phyloP scores from a whole-genome alignment of 2,888 invertebrate species.

The Stenolophus ochropezus region DNA sequence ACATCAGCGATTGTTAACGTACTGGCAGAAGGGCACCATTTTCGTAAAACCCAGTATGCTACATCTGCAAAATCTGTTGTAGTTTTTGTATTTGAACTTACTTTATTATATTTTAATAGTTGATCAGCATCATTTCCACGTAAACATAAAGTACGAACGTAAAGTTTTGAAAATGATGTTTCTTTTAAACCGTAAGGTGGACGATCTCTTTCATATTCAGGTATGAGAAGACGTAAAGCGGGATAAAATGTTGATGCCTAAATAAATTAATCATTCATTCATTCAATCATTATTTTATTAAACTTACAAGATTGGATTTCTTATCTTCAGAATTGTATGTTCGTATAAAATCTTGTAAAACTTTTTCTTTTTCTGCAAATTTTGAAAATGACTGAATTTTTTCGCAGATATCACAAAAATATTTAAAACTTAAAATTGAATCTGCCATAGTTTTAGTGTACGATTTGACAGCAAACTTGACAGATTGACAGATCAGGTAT shows the following conservation, averaged over 20 bases:
- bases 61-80: constrained; percentile 88
- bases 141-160: constrained; percentile 86
- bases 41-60: constrained; percentile 82
- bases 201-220: constrained; percentile 86
- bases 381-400: constrained; percentile 74
- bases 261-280: constrained; percentile 21
- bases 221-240: constrained; percentile 86
- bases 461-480: not conserved
- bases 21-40: constrained; percentile 74
- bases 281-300: not conserved
- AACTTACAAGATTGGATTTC: constrained; percentile 68
- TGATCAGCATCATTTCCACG: constrained; percentile 78
- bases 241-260: constrained; percentile 80
- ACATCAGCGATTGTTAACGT: constrained; percentile 81
- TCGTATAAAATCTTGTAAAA: constrained; percentile 74
- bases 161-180: constrained; percentile 81
- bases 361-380: constrained; percentile 73
- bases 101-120: constrained; percentile 74
- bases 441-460: constrained; percentile 40
- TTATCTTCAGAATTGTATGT: constrained; percentile 72
- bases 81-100: constrained; percentile 69
- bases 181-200: constrained; percentile 90
- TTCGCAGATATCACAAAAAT: constrained; percentile 79
- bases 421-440: constrained; percentile 70
- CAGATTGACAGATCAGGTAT: constrained; percentile 31